Conservation (phyloP, 2,888 invertebrate species). For the Hirtodrosophila alboralis region DNA sequence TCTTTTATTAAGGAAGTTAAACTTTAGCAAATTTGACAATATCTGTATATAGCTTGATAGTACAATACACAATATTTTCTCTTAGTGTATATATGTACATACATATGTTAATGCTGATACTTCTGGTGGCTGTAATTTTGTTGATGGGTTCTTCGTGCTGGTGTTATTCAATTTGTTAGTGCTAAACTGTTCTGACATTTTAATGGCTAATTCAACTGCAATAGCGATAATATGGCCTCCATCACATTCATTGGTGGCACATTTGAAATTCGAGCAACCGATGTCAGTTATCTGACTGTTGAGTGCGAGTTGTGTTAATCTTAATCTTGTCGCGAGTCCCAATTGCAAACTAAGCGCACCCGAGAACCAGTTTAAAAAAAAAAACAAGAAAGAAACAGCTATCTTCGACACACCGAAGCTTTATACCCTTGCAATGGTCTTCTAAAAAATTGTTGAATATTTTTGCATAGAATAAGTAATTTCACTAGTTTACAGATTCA, state of each 20-base stretch:
- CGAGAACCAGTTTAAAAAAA: slow-evolving; percentile 56
- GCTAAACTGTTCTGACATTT: slow-evolving; percentile 63
- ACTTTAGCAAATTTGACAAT: no score
- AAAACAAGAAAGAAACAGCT: no score
- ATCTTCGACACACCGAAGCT: no score
- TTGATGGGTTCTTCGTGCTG: slow-evolving; percentile 29
- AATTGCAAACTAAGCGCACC: slow-evolving; percentile 51
- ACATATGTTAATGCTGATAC: no score
- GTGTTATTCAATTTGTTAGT: slow-evolving; percentile 56
- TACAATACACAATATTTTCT: no score
- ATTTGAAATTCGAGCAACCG: slow-evolving; percentile 61
- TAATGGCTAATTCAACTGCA: slow-evolving; percentile 57
- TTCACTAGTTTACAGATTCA: no score
- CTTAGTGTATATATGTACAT: no score
- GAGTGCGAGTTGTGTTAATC: slow-evolving; percentile 52
- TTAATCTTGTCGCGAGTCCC: slow-evolving; percentile 70
- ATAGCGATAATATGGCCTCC: slow-evolving; percentile 35
- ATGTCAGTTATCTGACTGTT: slow-evolving; percentile 32
- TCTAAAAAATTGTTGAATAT: no score
- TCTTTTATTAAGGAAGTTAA: no score
- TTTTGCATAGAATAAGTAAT: no score
- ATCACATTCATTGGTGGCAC: slow-evolving; percentile 23
- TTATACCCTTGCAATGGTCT: no score
- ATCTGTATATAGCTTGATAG: no score
- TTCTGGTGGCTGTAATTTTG: slow-evolving; percentile 5